Base-by-base conservation (phyloP, 2,113 vertebrate species). In the Sinosuthora webbiana region DNA sequence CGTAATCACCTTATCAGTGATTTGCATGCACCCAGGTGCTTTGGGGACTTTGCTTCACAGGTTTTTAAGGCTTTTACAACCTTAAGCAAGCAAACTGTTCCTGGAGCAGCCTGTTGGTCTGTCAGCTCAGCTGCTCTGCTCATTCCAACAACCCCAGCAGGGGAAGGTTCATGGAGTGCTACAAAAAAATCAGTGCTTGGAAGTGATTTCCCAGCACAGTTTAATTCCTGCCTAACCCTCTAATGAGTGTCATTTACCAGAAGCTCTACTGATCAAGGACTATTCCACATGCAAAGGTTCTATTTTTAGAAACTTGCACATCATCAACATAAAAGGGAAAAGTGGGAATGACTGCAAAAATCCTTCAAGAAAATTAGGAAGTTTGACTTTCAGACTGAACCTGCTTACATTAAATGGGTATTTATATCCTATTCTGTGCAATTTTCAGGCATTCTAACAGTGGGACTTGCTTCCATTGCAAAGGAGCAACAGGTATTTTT, bases 401-500 rank as follows among this genome's bases (percentile, higher is more conserved):
- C 47, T 73, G 9, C 47, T 63, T 81, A 42, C 1, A 90, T 70
- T 77, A 67, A 92, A 75, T 39, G 15, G n/a, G 21, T 69, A 87
- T 80, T 68, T 74, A 78, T 33, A 81, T 39, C 37, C 22, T 35
- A 23, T 83, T 69, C 76, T 53, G 39, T 23, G 31, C 23, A 33
- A 39, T 80, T 90, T 88, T 81, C 73, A 92, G 55, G 71, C 33
- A 65, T 33, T 94, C 41, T 67, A 35, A 65, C 18, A 56, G 63
- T 28, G 55, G 23, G 6, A 77, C 19, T 80, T 57, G 55, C 62
- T 87, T 90, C 42, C 82, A 50, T 8, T 85, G 23, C 17, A 63
- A 80, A 89, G 74, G 25, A 83, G 47, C 68, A 81, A 90, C 69
- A 95, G 83, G 68, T 89, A 95, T 81, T 92, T 94, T 93, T 90